Percentiles rank a stretch among this genome's conserved stretches.
These are phyloP conservation scores for Ophiothrix spiculata DNA, from an alignment of 35 echinoderm and acorn worm genomes.

Conservation along the genomic window DNA sequence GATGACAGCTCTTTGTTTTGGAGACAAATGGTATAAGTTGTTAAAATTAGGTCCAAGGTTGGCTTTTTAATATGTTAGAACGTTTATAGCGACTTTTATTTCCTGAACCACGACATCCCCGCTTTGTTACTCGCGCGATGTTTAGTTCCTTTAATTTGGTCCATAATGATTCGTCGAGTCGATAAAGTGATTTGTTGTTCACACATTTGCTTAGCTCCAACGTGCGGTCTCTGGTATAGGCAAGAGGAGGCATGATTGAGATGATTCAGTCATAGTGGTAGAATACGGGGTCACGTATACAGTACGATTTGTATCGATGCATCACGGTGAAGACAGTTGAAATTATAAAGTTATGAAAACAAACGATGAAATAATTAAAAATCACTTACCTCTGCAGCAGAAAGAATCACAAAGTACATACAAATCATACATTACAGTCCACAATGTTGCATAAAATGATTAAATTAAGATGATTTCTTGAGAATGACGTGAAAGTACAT, in stretches of 20 bases:
- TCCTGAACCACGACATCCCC: background rate
- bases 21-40: no score
- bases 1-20: no score
- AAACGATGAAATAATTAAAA: background rate
- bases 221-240: background rate
- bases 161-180: slow-evolving; percentile 4
- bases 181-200: background rate
- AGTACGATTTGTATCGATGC: background rate
- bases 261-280: background rate
- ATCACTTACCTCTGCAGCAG: background rate
- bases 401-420: background rate
- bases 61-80: no score
- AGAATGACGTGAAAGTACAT: background rate
- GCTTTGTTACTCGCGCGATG: background rate
- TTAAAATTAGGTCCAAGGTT: no score
- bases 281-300: background rate
- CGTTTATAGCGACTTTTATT: background rate
- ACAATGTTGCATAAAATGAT: background rate
- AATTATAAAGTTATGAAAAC: background rate
- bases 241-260: background rate
- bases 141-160: background rate
- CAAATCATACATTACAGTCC: background rate
- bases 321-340: background rate
- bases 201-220: background rate
- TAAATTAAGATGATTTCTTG: background rate